Percentiles rank a stretch among this genome's conserved stretches.
Conservation (phyloP, 2,113 vertebrate genomes). For the Rhynchopsitta pachyrhyncha region DNA sequence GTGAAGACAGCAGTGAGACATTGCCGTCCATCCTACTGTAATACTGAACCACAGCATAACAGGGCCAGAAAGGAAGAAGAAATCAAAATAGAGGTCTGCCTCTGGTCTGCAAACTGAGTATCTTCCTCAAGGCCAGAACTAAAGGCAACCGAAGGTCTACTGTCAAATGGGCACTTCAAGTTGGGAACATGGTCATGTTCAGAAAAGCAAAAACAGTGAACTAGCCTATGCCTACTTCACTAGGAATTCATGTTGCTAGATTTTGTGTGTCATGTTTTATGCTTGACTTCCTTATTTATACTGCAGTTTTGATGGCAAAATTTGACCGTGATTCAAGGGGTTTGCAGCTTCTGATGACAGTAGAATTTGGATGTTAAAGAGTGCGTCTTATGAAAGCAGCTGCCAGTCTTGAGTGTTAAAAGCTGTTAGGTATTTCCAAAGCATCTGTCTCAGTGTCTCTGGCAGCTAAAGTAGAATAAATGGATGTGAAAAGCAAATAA, state of each 20-base stretch:
- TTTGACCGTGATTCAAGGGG: neutral
- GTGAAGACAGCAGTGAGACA: neutral
- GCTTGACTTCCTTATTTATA: neutral
- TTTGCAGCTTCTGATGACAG: neutral
- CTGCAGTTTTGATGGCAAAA: neutral
- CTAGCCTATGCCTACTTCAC: neutral
- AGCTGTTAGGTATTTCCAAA: neutral
- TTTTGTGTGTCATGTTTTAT: neutral
- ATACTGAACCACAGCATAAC: neutral
- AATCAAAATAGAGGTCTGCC: neutral
- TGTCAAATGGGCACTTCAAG: neutral
- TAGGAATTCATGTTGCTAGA: neutral
- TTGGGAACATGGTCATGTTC: neutral
- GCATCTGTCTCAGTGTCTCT: neutral
- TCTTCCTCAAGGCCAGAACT: neutral
- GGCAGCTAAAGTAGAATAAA: constrained; percentile 4
- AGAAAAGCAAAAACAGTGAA: neutral
- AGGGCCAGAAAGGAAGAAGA: neutral
- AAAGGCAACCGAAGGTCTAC: neutral
- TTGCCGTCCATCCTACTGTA: neutral
- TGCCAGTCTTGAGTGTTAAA: neutral
- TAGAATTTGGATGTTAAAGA: neutral
- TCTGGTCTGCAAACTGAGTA: neutral
- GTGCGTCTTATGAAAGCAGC: neutral
- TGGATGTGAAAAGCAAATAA: constrained; percentile 37